Evolutionary conservation across 2,888 invertebrate genomes (phyloP).

Genomic region (Cylindroiulus punctatus): DNA sequence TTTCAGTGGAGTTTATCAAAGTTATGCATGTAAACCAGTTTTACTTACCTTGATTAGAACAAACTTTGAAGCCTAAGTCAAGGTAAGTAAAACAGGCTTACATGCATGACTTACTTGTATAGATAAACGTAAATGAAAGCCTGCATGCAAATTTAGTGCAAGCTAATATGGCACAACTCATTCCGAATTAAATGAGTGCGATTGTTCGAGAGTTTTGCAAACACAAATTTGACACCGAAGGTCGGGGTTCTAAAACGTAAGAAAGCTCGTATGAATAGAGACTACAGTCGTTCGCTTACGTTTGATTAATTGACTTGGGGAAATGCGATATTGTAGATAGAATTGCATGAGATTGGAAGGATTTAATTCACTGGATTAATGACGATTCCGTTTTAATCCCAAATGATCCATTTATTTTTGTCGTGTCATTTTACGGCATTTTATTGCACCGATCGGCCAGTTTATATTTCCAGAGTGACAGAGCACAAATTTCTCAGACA

Average conservation of each 20-base stretch:
- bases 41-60: too few relatives aligned
- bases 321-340: neutral
- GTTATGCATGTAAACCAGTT: too few relatives aligned
- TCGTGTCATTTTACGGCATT: constrained; percentile 18
- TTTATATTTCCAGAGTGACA: neutral
- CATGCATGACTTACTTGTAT: too few relatives aligned
- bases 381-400: neutral
- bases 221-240: neutral
- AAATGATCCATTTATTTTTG: constrained; percentile 6
- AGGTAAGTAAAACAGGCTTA: too few relatives aligned
- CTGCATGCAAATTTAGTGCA: too few relatives aligned
- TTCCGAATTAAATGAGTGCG: neutral
- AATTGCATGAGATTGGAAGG: neutral
- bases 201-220: constrained; percentile 5
- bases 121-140: too few relatives aligned
- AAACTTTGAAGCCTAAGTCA: too few relatives aligned
- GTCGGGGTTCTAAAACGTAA: neutral
- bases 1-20: too few relatives aligned
- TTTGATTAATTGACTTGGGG: neutral
- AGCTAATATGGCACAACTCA: neutral
- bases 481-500: too few relatives aligned
- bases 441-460: neutral
- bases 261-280: neutral
- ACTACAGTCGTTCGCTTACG: neutral
- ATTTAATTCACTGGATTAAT: neutral